Evolutionary conservation across 2,113 vertebrate species (phyloP).

Genomic region (Pholis gunnellus): DNA sequence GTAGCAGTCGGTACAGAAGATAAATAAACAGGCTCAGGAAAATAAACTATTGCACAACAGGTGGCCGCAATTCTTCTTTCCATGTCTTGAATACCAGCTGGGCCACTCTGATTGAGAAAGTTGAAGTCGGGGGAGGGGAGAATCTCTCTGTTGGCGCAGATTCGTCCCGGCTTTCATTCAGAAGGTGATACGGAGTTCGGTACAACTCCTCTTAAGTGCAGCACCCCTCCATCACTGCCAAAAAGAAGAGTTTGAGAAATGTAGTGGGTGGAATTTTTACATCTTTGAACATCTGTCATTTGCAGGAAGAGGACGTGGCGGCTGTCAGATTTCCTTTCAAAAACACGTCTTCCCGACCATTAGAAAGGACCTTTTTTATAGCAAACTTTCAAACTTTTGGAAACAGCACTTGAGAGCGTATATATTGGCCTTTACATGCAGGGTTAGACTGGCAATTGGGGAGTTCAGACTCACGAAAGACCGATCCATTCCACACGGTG

Average conservation of each 20-base stretch:
- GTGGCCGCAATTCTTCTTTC: not conserved
- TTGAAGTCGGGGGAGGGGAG: not conserved
- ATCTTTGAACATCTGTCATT: not conserved
- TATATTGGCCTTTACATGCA: not conserved
- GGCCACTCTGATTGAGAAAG: not conserved
- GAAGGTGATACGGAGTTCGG: not conserved
- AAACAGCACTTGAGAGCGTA: not conserved
- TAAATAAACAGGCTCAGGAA: not conserved
- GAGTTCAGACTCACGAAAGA: not conserved
- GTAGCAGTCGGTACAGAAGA: not conserved
- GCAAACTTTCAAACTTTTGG: not conserved
- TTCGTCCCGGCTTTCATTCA: not conserved
- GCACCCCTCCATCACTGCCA: conserved; percentile 19
- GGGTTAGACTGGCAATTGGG: not conserved
- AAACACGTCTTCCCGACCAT: not conserved
- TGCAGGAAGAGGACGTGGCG: not conserved
- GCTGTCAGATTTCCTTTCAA: not conserved
- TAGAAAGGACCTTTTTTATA: conserved; percentile 3
- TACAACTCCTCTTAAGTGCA: not conserved
- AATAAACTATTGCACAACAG: not conserved
- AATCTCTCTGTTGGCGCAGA: not conserved
- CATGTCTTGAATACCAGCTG: not conserved
- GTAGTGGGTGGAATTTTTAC: not conserved
- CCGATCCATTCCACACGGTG: not conserved
- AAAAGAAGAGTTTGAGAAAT: conserved; percentile 8